Evolutionary conservation across 2,113 vertebrate species (phyloP).

Genomic region (Agapornis roseicollis): DNA sequence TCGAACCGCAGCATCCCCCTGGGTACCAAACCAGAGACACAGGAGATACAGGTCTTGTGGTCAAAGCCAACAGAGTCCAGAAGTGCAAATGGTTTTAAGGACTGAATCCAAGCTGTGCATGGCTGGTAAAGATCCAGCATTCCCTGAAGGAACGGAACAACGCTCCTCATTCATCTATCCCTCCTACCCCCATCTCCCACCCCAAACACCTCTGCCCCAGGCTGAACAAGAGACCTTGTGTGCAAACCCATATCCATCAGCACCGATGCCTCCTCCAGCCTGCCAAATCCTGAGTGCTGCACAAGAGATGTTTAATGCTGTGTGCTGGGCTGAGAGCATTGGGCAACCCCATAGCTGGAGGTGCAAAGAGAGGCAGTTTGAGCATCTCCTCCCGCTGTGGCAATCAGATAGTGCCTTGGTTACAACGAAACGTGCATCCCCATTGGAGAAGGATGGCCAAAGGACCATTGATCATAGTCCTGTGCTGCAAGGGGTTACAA

Average conservation of each 20-base stretch:
- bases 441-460: background rate
- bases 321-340: background rate
- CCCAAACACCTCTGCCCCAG: background rate
- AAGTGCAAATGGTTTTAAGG: background rate
- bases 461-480: background rate
- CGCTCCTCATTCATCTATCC: background rate
- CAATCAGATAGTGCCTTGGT: background rate
- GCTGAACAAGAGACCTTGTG: conserved; percentile 37
- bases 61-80: background rate
- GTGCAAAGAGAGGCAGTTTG: background rate
- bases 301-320: background rate
- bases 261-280: background rate
- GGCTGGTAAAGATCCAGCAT: background rate
- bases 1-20: background rate
- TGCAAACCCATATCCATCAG: background rate
- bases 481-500: background rate
- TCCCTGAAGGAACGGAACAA: conserved; percentile 18
- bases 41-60: background rate
- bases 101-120: background rate
- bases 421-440: background rate
- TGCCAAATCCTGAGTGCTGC: background rate
- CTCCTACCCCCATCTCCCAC: background rate
- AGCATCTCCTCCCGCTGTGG: background rate
- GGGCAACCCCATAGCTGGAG: background rate
- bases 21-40: background rate